Evolutionary conservation across 2,888 invertebrate genomes (phyloP), one percentile per base, ranked within the genome.

Genomic region (Keiferia lycopersicella): DNA sequence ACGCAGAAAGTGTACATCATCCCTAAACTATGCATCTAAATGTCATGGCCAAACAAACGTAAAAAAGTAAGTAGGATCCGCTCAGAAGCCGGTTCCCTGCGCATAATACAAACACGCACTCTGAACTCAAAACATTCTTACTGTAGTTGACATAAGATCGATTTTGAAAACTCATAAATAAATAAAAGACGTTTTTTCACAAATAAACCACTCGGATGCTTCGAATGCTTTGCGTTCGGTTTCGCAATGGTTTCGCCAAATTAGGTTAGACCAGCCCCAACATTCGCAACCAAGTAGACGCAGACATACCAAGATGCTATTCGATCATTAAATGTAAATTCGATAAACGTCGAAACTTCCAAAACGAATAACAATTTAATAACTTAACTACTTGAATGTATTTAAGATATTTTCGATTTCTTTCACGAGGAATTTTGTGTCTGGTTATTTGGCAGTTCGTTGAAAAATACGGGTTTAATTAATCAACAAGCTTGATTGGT

Each of bases 381-480:
- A 84, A 88, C 87, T 87, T 87, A 85, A 87, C 86, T 85, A 82
- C 83, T 73, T 73, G 72, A 78, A 45, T 45, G 41, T 56, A 62
- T 53, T 56, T 60, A 20, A 50, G 71, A 75, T 72, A 74, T 76
- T 79, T 76, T 69, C 66, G 68, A 65, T 66, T 75, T 67, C 78
- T 71, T 51, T 73, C 81, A 81, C 84, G 68, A 75, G 85, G 82
- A 86, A 22, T 53, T 86, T 81, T 75, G 73, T 76, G 73, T 70
- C 75, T 76, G 79, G 82, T 84, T 79, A 84, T 78, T 76, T 71
- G 67, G 62, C 64, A 69, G 63, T 80, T 79, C 79, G 65, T 64
- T 72, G 79, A 81, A 80, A 75, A 65, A 67, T 58, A 61, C 62
- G 63, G 60, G 34, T 56, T 58, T 66, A 66, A 66, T 66, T 66